Base-by-base conservation (phyloP, 2,888 invertebrate species). In the Bugulina stolonifera region DNA sequence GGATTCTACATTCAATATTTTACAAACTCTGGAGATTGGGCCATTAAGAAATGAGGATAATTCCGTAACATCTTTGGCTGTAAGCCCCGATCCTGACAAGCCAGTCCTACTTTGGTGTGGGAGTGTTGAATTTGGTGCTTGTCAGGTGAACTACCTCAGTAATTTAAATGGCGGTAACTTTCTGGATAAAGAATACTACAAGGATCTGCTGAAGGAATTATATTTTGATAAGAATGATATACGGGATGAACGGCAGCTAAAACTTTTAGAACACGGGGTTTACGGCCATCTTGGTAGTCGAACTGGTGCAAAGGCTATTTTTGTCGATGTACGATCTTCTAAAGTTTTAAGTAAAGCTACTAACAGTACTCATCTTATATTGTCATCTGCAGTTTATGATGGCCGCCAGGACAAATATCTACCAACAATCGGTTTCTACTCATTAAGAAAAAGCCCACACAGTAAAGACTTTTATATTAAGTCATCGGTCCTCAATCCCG, bases 21-120 rank as follows among this genome's bases (percentile, higher is more conserved):
- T 64, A 32, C 64, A 64, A 32, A 64, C 27, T 27, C n/a, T 64
- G 32, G 10, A 27, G 5, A 64, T 32, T 14, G 64, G 64, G 32
- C 64, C 64, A 10, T 27, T 18, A 14, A n/a, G 18, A 10, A 34
- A 27, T 10, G 32, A 32, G 14, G 64, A 64, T 32, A 64, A 64
- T n/a, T 64, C 25, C n/a, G 64, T 64, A 2, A 64, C 64, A 25
- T 34, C 27, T 14, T 34, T 64, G 32, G 32, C n/a, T 18, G 64
- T 64, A 3, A 14, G 27, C n/a, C 64, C 64, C 10, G 64, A 64
- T 34, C 3, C 5, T 14, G 64, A 64, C 27, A 64, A 64, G 27
- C 64, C 64, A 14, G 64, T 64, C 2, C 22, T 64, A 10, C n/a
- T 64, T 18, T 64, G 64, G 64, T 64, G 64, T 64, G 64, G 64